These are phyloP conservation scores for Stenchaetothrips biformis DNA, from an alignment of 2,888 invertebrate species.

Conservation along the genomic window DNA sequence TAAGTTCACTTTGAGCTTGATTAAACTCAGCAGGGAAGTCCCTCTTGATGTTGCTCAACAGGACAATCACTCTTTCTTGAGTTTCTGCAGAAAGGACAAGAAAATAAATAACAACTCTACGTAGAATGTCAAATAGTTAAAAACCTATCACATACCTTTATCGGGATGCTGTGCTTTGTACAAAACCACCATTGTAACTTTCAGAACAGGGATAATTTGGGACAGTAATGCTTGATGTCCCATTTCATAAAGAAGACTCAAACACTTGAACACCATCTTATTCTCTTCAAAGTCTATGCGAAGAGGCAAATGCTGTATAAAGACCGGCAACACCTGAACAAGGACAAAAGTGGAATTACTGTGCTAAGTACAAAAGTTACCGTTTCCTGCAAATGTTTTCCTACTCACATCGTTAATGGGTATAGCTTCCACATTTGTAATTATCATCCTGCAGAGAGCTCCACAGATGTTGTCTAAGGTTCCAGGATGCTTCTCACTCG, in stretches of 20 bases:
- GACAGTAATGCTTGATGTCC: slow-evolving; percentile 54
- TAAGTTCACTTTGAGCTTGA: not conserved
- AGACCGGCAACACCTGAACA: slow-evolving; percentile 61
- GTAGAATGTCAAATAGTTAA: slow-evolving; percentile 37
- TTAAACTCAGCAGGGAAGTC: slow-evolving; percentile 55
- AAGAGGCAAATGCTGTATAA: slow-evolving; percentile 65
- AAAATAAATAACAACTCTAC: slow-evolving; percentile 30
- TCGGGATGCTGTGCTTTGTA: slow-evolving; percentile 53
- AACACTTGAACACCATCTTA: slow-evolving; percentile 61
- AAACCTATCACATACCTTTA: slow-evolving; percentile 46
- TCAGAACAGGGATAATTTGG: slow-evolving; percentile 53
- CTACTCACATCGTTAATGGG: slow-evolving; percentile 61
- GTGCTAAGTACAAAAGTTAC: slow-evolving; percentile 27
- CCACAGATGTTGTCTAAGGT: slow-evolving; percentile 74
- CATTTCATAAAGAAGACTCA: slow-evolving; percentile 58
- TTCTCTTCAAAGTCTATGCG: slow-evolving; percentile 71
- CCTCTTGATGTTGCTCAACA: slow-evolving; percentile 53
- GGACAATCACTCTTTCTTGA: slow-evolving; percentile 48
- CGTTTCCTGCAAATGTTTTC: slow-evolving; percentile 21
- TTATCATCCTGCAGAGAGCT: slow-evolving; percentile 67
- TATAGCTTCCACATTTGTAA: slow-evolving; percentile 57
- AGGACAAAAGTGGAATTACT: slow-evolving; percentile 30
- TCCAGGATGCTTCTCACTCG: slow-evolving; percentile 59
- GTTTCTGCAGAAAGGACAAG: slow-evolving; percentile 47
- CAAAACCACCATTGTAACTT: slow-evolving; percentile 53